Conservation (phyloP, 2,113 vertebrate species). For the Bubo scandiacus region DNA sequence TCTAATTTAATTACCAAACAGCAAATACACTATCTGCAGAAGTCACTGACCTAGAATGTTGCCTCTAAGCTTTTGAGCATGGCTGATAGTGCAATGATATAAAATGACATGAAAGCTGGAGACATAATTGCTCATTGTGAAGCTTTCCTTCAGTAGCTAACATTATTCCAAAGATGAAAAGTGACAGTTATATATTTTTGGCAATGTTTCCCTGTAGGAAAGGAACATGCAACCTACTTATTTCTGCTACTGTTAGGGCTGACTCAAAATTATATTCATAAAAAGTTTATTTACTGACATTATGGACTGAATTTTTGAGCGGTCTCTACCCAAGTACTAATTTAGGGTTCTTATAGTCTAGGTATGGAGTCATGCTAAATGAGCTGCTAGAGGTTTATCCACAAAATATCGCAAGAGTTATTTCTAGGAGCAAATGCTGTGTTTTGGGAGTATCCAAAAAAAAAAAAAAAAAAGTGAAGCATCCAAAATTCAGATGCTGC, state of each 20-base stretch:
- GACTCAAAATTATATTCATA: conserved; percentile 47
- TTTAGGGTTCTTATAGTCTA: conserved; percentile 6
- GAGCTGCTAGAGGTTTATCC: conserved; percentile 5
- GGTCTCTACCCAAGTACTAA: conserved; percentile 21
- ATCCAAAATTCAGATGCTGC: conserved; percentile 14
- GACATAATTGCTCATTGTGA: conserved; percentile 68
- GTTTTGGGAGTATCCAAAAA: neutral
- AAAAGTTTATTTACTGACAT: conserved; percentile 57
- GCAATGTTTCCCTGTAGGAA: conserved; percentile 52
- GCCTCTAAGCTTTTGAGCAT: conserved; percentile 60
- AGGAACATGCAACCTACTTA: conserved; percentile 58
- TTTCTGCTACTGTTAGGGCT: conserved; percentile 34
- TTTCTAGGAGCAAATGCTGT: neutral
- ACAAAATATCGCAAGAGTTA: neutral
- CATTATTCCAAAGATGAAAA: conserved; percentile 56
- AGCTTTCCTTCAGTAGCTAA: conserved; percentile 53
- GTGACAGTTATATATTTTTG: conserved; percentile 67
- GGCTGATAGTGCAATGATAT: conserved; percentile 61
- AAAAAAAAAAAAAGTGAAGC: neutral
- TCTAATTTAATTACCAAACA: conserved; percentile 67
- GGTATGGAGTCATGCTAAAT: conserved; percentile 2
- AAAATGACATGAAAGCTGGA: conserved; percentile 70
- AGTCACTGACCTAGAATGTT: conserved; percentile 72
- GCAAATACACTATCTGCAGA: conserved; percentile 39
- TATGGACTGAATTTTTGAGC: conserved; percentile 28